Conservation (phyloP, 2,888 invertebrate species). For the Ornithoptera priamus region DNA sequence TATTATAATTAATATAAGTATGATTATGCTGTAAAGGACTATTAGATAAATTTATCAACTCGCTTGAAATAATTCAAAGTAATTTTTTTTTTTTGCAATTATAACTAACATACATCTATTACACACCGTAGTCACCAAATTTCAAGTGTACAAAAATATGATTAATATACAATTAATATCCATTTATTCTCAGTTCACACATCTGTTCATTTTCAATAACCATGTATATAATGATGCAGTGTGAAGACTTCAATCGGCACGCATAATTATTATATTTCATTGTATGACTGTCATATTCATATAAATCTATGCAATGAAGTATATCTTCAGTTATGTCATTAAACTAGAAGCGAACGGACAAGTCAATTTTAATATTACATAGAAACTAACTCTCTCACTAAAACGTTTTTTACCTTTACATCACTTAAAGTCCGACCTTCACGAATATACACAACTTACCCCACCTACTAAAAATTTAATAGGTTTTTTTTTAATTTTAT, state of each 20-base stretch:
- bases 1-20: slow-evolving; percentile 54
- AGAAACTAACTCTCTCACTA: slow-evolving; percentile 33
- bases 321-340: slow-evolving; percentile 42
- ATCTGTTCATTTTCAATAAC: slow-evolving; percentile 18
- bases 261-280: slow-evolving; percentile 2
- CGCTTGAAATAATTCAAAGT: slow-evolving; percentile 34
- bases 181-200: slow-evolving; percentile 20
- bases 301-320: slow-evolving; percentile 28
- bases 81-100: slow-evolving; percentile 36
- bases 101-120: slow-evolving; percentile 38
- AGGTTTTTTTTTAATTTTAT: slow-evolving; percentile 43
- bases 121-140: slow-evolving; percentile 41
- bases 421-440: slow-evolving; percentile 21
- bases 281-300: slow-evolving; percentile 1
- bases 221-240: slow-evolving; percentile 9
- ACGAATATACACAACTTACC: slow-evolving; percentile 15
- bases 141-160: slow-evolving; percentile 74
- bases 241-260: slow-evolving; percentile 2
- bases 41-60: slow-evolving; percentile 33
- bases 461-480: slow-evolving; percentile 33
- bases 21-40: slow-evolving; percentile 46
- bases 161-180: slow-evolving; percentile 46
- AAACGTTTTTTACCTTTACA: slow-evolving; percentile 32
- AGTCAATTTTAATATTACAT: slow-evolving; percentile 18
- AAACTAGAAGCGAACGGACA: slow-evolving; percentile 47